phyloP scores from a whole-genome alignment of 2,113 vertebrate genomes.

The Sturnus vulgaris region DNA sequence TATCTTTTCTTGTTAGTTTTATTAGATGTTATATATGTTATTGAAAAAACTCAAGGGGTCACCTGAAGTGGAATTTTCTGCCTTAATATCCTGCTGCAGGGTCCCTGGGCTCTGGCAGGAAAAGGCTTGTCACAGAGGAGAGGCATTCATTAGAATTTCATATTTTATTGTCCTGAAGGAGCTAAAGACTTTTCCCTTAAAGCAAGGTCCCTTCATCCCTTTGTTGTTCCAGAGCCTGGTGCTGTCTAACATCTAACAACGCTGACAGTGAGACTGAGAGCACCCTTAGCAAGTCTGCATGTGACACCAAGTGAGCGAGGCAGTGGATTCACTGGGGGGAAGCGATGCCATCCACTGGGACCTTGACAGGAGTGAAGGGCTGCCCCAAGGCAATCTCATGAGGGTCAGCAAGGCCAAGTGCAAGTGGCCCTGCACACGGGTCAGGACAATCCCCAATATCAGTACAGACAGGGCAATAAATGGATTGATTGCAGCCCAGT shows the following conservation, averaged over 20 bases:
- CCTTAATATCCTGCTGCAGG: conserved; percentile 51
- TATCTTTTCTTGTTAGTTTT: conserved; percentile 30
- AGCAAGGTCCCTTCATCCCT: not conserved
- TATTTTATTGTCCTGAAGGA: conserved; percentile 2
- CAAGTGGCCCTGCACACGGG: not conserved
- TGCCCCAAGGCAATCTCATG: fast-evolving
- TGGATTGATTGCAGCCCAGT: not conserved
- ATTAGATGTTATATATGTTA: conserved; percentile 30
- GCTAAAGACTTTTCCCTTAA: not conserved
- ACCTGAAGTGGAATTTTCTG: conserved; percentile 30
- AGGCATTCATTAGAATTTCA: not conserved
- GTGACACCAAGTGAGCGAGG: fast-evolving
- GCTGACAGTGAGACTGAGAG: not conserved
- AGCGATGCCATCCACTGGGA: not conserved
- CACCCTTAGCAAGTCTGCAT: not conserved
- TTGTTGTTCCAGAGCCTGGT: not conserved
- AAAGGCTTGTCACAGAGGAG: not conserved
- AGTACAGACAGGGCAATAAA: fast-evolving
- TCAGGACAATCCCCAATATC: fast-evolving
- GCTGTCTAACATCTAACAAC: not conserved
- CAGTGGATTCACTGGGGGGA: fast-evolving
- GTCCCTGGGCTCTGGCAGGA: not conserved
- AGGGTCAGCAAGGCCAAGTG: not conserved
- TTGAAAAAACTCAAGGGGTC: conserved; percentile 16
- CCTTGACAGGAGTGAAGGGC: not conserved